Percentiles rank a stretch among this genome's conserved stretches.
Conservation (phyloP, 2,113 vertebrate genomes). For the Periophthalmodon schlosseri region DNA sequence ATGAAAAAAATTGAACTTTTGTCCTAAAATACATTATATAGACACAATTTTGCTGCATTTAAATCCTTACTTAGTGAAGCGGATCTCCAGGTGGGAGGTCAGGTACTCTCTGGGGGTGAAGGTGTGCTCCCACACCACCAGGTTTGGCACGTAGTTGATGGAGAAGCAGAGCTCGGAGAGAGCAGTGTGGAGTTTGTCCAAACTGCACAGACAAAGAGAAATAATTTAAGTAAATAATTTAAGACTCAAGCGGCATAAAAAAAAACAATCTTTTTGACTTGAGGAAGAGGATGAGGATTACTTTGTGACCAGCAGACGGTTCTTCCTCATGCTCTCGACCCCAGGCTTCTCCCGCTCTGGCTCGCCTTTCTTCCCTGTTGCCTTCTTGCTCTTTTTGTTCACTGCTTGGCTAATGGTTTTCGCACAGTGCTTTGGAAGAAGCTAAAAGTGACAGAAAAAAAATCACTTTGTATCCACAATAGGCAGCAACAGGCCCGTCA, state of each 20-base stretch:
- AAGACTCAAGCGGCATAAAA: neutral
- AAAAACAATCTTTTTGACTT: neutral
- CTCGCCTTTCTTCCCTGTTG: constrained; percentile 98
- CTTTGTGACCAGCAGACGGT: constrained; percentile 98
- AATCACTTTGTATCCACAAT: neutral
- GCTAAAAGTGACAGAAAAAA: constrained; percentile 60
- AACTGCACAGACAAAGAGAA: constrained; percentile 68
- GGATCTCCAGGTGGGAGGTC: constrained; percentile 98
- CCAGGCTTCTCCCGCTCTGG: constrained; percentile 97
- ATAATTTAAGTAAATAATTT: neutral
- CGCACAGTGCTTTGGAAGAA: constrained; percentile 98
- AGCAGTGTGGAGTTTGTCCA: constrained; percentile 99
- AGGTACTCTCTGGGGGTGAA: constrained; percentile 98
- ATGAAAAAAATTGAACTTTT: too few relatives aligned
- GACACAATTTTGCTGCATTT: too few relatives aligned
- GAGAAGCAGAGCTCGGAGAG: constrained; percentile 99
- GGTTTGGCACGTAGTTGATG: constrained; percentile 98
- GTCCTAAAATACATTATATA: too few relatives aligned
- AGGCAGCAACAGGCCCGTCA: too few relatives aligned
- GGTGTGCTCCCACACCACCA: constrained; percentile 98
- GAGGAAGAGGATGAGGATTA: constrained; percentile 56
- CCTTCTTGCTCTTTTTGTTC: constrained; percentile 98
- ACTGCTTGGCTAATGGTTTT: constrained; percentile 99
- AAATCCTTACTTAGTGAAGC: constrained; percentile 94
- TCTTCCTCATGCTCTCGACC: constrained; percentile 99